Conservation (phyloP, 2,888 invertebrate genomes). For the Lochmaea capreae region DNA sequence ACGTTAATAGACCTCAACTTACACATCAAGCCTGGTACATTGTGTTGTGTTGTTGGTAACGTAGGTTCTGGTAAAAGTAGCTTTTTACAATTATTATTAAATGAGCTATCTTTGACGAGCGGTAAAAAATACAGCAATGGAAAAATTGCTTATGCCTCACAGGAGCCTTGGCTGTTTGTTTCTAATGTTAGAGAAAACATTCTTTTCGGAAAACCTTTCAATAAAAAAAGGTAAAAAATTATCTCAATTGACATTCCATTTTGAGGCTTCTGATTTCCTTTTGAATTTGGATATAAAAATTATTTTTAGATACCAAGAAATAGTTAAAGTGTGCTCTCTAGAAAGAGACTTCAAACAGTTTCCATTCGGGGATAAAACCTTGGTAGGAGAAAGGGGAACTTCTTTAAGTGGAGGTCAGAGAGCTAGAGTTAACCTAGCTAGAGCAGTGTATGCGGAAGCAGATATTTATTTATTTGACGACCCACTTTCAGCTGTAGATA, state of each 20-base stretch:
- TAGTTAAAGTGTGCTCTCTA: constrained; percentile 74
- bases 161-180: constrained; percentile 84
- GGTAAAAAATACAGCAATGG: constrained; percentile 76
- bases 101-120: constrained; percentile 73
- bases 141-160: constrained; percentile 76
- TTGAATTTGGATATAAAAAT: background rate
- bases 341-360: constrained; percentile 78
- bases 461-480: constrained; percentile 84
- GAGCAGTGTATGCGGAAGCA: constrained; percentile 82
- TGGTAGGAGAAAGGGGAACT: constrained; percentile 84
- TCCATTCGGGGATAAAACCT: constrained; percentile 78
- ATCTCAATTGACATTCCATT: too few species aligned
- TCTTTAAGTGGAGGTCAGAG: constrained; percentile 86
- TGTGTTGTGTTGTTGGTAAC: constrained; percentile 69
- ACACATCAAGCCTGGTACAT: constrained; percentile 65
- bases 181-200: constrained; percentile 83
- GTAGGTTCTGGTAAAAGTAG: constrained; percentile 80
- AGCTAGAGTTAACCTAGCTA: constrained; percentile 81
- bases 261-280: too few species aligned
- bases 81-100: constrained; percentile 77
- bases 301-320: constrained; percentile 55
- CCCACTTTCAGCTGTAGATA: constrained; percentile 84
- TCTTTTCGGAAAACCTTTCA: constrained; percentile 77
- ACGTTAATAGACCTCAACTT: constrained; percentile 67
- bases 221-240: constrained; percentile 68